Evolutionary conservation across 2,888 invertebrate species (phyloP).

Genomic region (Cerastis rubricosa): DNA sequence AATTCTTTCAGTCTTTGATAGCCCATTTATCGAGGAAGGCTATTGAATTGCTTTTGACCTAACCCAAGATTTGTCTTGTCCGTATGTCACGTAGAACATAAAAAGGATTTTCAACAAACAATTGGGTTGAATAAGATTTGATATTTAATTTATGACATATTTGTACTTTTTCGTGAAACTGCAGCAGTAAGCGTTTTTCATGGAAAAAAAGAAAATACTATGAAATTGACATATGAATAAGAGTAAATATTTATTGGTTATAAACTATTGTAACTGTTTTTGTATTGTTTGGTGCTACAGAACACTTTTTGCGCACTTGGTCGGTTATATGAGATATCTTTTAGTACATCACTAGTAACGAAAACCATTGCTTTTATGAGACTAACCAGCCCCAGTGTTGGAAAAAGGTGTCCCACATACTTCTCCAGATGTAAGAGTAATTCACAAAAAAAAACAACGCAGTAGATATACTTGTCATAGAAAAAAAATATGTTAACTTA

Average conservation of each 20-base stretch:
- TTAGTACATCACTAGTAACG: not conserved
- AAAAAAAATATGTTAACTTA: slow-evolving; percentile 40
- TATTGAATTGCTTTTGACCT: not conserved
- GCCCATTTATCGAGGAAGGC: no score
- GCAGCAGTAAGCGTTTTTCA: not conserved
- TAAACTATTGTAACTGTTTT: no score
- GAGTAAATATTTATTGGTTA: not conserved
- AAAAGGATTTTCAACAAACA: not conserved
- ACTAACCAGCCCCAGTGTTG: no score
- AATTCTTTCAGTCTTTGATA: no score
- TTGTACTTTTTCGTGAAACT: not conserved
- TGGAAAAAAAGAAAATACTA: not conserved
- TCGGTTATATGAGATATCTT: not conserved
- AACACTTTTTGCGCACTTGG: not conserved
- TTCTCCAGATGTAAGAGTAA: not conserved
- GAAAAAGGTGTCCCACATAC: no score
- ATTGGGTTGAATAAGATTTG: not conserved
- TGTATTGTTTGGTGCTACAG: not conserved
- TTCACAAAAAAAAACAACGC: not conserved
- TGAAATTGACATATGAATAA: not conserved
- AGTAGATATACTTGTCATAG: not conserved
- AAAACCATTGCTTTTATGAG: not conserved
- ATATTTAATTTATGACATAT: not conserved
- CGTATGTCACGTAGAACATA: not conserved
- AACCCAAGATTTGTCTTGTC: no score